phyloP scores from a whole-genome alignment of 2,888 invertebrate genomes.

The Agonopterix arenella region DNA sequence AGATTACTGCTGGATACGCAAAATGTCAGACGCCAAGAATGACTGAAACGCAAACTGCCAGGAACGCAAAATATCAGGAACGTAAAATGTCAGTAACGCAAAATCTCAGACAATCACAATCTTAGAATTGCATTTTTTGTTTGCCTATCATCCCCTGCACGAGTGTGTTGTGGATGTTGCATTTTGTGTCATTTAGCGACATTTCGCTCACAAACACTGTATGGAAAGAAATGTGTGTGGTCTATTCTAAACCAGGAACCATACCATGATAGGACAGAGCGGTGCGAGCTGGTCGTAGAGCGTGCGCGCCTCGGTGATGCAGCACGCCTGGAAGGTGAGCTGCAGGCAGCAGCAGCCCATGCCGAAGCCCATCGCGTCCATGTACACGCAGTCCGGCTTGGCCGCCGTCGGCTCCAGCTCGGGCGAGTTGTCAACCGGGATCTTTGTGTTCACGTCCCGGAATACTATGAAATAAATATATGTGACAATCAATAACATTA shows the following conservation, averaged over 20 bases:
- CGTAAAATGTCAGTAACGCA: too few species aligned
- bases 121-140: too few species aligned
- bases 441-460: slow-evolving; percentile 90
- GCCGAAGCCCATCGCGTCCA: slow-evolving; percentile 99
- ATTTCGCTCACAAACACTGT: neutral
- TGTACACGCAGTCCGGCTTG: slow-evolving; percentile 93
- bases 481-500: too few species aligned
- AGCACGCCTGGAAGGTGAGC: slow-evolving; percentile 97
- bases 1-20: too few species aligned
- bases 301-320: slow-evolving; percentile 95
- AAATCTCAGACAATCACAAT: too few species aligned
- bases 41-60: too few species aligned
- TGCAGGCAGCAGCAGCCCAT: slow-evolving; percentile 99
- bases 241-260: neutral
- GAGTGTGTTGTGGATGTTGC: too few species aligned
- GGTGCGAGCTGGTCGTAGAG: slow-evolving; percentile 98
- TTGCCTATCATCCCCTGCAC: too few species aligned
- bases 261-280: slow-evolving; percentile 96
- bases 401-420: slow-evolving; percentile 79
- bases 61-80: too few species aligned
- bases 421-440: slow-evolving; percentile 88
- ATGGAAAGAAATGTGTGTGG: neutral
- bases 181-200: too few species aligned
- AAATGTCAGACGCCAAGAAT: too few species aligned
- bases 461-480: slow-evolving; percentile 78